phyloP scores from a whole-genome alignment of 2,113 vertebrate genomes.

The Stigmatopora argus region DNA sequence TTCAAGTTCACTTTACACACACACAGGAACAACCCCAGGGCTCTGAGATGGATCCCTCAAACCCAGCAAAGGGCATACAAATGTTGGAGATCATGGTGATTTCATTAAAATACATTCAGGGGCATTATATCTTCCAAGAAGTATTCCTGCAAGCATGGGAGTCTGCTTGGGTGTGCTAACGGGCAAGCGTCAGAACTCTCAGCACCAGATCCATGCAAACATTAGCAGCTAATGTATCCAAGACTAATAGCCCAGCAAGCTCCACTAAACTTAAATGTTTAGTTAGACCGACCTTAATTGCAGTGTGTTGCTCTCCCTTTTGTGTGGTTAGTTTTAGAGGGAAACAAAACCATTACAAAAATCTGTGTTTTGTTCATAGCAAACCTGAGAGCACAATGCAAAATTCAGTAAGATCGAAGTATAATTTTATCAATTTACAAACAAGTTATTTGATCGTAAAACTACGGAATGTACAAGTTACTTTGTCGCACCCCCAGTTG shows the following conservation, averaged over 20 bases:
- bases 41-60: conserved; percentile 47
- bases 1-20: conserved; percentile 16
- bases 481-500: background rate
- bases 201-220: background rate
- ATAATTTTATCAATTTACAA: too few species aligned
- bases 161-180: background rate
- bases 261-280: conserved; percentile 4
- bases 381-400: background rate
- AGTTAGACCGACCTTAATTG: background rate
- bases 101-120: conserved; percentile 18
- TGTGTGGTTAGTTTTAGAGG: background rate
- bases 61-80: conserved; percentile 15
- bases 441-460: background rate
- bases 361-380: background rate
- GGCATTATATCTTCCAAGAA: background rate
- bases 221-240: background rate
- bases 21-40: conserved; percentile 35
- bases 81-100: conserved; percentile 11
- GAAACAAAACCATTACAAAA: background rate
- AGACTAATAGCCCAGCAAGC: background rate
- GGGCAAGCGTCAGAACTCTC: background rate
- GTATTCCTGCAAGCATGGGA: background rate
- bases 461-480: background rate
- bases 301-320: conserved; percentile 2
- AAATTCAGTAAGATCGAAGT: background rate